Conservation (phyloP, 2,113 vertebrate species). For the Embiotoca jacksoni region DNA sequence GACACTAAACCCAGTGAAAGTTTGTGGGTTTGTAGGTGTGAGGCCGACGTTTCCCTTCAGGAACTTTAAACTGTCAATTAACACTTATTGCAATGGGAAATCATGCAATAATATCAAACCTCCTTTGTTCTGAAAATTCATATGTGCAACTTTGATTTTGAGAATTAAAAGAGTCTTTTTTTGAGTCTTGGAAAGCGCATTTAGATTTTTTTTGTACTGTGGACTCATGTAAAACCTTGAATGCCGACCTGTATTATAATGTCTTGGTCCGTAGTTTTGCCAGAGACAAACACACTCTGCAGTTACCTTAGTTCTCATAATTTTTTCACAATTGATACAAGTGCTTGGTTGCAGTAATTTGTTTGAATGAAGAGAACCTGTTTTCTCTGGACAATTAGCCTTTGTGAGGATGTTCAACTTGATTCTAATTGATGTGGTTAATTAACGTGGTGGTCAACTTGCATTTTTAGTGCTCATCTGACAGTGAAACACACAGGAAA, state of each 20-base stretch:
- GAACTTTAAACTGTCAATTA: no score
- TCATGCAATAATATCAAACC: no score
- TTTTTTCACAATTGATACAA: background rate
- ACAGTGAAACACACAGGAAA: slow-evolving; percentile 27
- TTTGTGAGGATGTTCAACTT: slow-evolving; percentile 17
- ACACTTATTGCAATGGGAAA: no score
- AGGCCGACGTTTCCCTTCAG: no score
- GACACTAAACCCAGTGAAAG: background rate
- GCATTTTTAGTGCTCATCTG: slow-evolving; percentile 5
- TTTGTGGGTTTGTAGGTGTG: background rate
- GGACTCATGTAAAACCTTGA: no score
- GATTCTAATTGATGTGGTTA: slow-evolving; percentile 25
- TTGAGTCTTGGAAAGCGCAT: background rate
- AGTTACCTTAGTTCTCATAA: background rate
- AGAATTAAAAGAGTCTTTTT: background rate
- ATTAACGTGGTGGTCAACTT: slow-evolving; percentile 17
- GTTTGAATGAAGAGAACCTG: background rate
- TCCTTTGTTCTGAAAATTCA: background rate
- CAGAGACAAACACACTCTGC: background rate
- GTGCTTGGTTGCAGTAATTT: background rate
- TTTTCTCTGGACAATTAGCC: background rate
- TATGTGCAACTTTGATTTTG: background rate
- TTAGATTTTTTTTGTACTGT: no score
- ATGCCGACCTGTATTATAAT: no score
- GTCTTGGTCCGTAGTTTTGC: no score